phyloP scores from a whole-genome alignment of 2,797 vertebrate genomes.

The Cyprinella venusta region DNA sequence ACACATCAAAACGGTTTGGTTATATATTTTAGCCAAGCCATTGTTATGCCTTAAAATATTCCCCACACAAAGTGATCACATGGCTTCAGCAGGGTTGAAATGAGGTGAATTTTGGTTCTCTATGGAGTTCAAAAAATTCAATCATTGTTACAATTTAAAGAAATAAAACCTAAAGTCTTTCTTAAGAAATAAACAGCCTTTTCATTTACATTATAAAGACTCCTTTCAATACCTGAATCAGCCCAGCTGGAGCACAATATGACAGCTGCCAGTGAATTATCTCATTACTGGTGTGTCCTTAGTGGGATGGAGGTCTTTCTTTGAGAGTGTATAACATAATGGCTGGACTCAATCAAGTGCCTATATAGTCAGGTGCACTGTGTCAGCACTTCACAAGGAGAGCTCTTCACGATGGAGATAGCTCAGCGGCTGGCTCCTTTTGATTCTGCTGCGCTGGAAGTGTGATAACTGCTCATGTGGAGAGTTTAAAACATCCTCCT shows the following conservation, averaged over 20 bases:
- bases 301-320: slow-evolving; percentile 41
- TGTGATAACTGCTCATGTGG: slow-evolving; percentile 52
- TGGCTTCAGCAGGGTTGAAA: neutral
- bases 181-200: slow-evolving; percentile 48
- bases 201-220: slow-evolving; percentile 54
- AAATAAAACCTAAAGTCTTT: slow-evolving; percentile 20
- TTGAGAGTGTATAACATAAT: slow-evolving; percentile 41
- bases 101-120: too few relatives aligned
- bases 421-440: slow-evolving; percentile 40
- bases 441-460: slow-evolving; percentile 53
- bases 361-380: slow-evolving; percentile 30
- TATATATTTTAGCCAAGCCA: too few relatives aligned
- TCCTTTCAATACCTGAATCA: slow-evolving; percentile 43
- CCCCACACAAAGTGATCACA: neutral
- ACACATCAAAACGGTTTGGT: neutral
- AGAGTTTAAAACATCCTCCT: slow-evolving; percentile 56
- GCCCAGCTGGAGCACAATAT: slow-evolving; percentile 38
- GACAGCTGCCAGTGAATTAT: slow-evolving; percentile 29
- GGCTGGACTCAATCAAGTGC: slow-evolving; percentile 39
- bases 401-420: slow-evolving; percentile 19
- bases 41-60: neutral
- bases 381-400: slow-evolving; percentile 47
- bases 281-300: slow-evolving; percentile 22
- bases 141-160: neutral
- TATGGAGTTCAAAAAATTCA: neutral